Evolutionary conservation across 1,140 invertebrate genomes (phyloP), one percentile per base, ranked within the genome.

Genomic region (Saccostrea cuccullata): DNA sequence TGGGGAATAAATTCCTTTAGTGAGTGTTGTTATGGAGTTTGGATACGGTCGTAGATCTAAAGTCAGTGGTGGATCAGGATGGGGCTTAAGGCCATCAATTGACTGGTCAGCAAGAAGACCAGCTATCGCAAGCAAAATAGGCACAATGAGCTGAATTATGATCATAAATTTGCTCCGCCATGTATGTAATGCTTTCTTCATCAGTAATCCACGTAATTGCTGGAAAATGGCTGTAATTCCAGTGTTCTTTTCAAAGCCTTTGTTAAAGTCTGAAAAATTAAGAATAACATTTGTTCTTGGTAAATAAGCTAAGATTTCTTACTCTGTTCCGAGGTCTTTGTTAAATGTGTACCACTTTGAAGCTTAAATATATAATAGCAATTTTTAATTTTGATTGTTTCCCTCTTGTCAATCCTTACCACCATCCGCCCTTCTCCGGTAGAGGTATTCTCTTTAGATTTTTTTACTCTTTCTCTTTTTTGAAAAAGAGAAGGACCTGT

Each of bases 181-280:
- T 4, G 90, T 86, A 13, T 90, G 88, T 9, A 90, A 58, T 20
- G 86, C 47, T 47, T 90, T 90, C 77, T 90, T 90, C 26, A 90
- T 84, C n/a, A 95, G 86, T 91, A 95, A 93, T 13, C 93, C 94
- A 55, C 89, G 88, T 58, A 95, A 93, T 82, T 95, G 95, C 40
- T 93, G 93, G 20, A 86, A 40, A 40, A 85, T 56, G 9, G 92
- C 85, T n/a, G 20, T 2, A 12, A 93, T 0, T 30, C 92, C 92
- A 6, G 23, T 73, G 58, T 92, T 90, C 47, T 91, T 91, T 15
- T 55, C 55, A 23, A 90, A 85, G 23, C 73, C 84, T 23, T 88
- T 55, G 77, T 91, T 89, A 55, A 92, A 88, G 36, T 84, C 90
- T 90, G 82, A 12, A 70, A 86, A 47, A 56, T n/a, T n/a, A 47